Conservation (phyloP, 2,888 invertebrate species). For the Mimumesa dahlbomi region DNA sequence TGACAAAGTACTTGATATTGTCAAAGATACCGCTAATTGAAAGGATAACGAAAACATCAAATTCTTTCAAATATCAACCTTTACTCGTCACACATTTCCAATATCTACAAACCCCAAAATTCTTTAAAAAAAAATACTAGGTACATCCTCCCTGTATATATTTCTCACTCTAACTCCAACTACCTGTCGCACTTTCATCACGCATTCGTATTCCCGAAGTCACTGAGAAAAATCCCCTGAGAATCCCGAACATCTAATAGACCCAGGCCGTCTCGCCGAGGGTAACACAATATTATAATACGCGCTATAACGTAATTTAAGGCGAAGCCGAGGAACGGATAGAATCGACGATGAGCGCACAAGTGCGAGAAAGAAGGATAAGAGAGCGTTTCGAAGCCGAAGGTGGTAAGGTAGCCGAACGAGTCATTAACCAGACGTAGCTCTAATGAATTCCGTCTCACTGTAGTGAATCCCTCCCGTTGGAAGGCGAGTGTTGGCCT, state of each 20-base stretch:
- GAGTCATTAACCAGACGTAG: slow-evolving; percentile 73
- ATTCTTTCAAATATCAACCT: too few relatives aligned
- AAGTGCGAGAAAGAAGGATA: not conserved
- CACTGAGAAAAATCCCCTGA: not conserved
- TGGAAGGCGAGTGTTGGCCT: slow-evolving; percentile 56
- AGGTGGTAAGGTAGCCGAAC: slow-evolving; percentile 68
- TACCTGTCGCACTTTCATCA: too few relatives aligned
- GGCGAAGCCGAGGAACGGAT: slow-evolving; percentile 5
- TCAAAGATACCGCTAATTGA: too few relatives aligned
- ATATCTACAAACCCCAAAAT: too few relatives aligned
- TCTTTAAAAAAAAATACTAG: too few relatives aligned
- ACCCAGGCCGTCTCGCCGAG: not conserved
- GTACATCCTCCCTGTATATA: too few relatives aligned
- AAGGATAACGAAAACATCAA: too few relatives aligned
- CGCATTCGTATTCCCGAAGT: too few relatives aligned
- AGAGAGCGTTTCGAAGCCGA: slow-evolving; percentile 13
- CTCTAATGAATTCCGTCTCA: slow-evolving; percentile 75
- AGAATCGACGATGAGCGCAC: not conserved
- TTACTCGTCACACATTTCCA: too few relatives aligned
- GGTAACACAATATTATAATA: slow-evolving; percentile 9
- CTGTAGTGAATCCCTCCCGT: slow-evolving; percentile 49
- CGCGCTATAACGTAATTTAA: slow-evolving; percentile 26
- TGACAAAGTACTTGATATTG: not conserved
- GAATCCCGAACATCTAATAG: not conserved
- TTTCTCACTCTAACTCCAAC: too few relatives aligned